phyloP scores from a whole-genome alignment of 2,888 invertebrate genomes.

The Chromoteleia sp. region DNA sequence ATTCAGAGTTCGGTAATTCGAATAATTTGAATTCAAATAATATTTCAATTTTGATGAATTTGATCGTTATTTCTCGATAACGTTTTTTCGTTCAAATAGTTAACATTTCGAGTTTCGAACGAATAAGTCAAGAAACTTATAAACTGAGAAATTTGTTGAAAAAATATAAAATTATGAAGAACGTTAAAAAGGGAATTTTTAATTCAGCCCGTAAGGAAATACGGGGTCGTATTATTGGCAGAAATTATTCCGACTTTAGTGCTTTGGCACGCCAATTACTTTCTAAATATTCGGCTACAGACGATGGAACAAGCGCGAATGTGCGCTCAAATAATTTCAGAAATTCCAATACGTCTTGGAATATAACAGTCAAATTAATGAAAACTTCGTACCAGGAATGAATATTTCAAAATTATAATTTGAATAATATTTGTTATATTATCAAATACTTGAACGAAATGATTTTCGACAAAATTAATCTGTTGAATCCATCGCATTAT shows the following conservation, averaged over 20 bases:
- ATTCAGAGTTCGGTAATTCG: no score
- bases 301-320: slow-evolving; percentile 12
- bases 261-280: not conserved
- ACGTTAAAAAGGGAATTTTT: not conserved
- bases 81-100: no score
- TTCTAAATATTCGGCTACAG: slow-evolving; percentile 1
- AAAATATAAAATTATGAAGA: not conserved
- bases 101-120: no score
- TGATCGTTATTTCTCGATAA: no score
- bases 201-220: not conserved
- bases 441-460: not conserved
- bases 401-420: not conserved
- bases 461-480: not conserved
- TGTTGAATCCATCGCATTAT: not conserved
- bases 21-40: no score
- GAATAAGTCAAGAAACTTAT: no score
- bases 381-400: not conserved
- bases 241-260: not conserved
- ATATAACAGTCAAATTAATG: slow-evolving; percentile 9
- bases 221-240: not conserved
- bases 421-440: no score
- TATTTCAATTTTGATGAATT: no score
- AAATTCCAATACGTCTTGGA: slow-evolving; percentile 22
- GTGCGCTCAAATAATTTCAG: slow-evolving; percentile 1
- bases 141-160: not conserved